Evolutionary conservation across 2,888 invertebrate species (phyloP).

Genomic region (Harpagoxenus sublaevis): DNA sequence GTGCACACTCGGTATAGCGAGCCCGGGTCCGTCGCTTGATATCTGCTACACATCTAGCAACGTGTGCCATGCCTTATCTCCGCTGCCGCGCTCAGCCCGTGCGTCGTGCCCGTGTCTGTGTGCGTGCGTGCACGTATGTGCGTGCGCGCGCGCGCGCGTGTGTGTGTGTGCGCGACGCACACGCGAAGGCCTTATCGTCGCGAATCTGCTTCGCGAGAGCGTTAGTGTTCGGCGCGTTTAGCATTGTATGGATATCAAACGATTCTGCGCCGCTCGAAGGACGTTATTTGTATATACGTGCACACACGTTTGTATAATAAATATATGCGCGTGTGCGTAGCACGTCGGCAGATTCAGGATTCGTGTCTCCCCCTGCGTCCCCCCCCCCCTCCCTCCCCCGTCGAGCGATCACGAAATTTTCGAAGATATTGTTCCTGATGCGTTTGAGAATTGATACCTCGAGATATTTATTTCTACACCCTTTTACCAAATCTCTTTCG

Average conservation of each 20-base stretch:
- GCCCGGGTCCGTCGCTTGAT: conserved; percentile 75
- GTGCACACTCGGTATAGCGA: conserved; percentile 70
- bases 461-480: background rate
- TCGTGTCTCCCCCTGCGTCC: background rate
- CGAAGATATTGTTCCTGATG: background rate
- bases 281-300: background rate
- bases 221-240: conserved; percentile 75
- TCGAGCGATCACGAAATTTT: conserved; percentile 24
- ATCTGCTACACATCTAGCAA: conserved; percentile 85
- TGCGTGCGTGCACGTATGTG: conserved; percentile 21
- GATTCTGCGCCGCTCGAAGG: conserved; percentile 66
- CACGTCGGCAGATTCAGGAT: conserved; percentile 1
- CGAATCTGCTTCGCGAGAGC: conserved; percentile 60
- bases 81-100: conserved; percentile 76
- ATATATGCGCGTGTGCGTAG: background rate
- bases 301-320: no score
- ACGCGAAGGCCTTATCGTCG: conserved; percentile 38
- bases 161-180: background rate
- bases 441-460: background rate
- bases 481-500: background rate
- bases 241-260: conserved; percentile 81
- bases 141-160: conserved; percentile 30
- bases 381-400: background rate
- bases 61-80: conserved; percentile 85
- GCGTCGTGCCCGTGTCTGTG: conserved; percentile 50